Evolutionary conservation across 2,888 invertebrate genomes (phyloP).

Genomic region (Dysmachus trigonus): DNA sequence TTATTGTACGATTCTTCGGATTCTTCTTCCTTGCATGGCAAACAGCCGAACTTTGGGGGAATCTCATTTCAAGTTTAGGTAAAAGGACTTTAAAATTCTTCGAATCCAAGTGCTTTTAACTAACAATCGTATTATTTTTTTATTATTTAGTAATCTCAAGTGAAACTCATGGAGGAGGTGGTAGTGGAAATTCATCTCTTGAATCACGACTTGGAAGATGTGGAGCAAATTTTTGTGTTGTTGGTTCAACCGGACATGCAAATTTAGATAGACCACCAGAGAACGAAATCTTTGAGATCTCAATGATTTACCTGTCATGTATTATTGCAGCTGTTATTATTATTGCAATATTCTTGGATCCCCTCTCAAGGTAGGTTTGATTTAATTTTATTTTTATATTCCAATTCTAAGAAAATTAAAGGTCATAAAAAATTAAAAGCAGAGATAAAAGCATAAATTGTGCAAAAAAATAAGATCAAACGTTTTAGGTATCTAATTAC

Average conservation of each 20-base stretch:
- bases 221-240: slow-evolving; percentile 84
- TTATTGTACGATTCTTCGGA: slow-evolving; percentile 96
- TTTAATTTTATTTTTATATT: too few species aligned
- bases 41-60: slow-evolving; percentile 95
- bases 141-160: slow-evolving; percentile 60
- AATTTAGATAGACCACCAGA: slow-evolving; percentile 84
- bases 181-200: slow-evolving; percentile 62
- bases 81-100: slow-evolving; percentile 24
- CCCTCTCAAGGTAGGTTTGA: slow-evolving; percentile 77
- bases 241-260: slow-evolving; percentile 75
- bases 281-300: slow-evolving; percentile 87
- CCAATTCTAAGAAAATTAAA: too few species aligned
- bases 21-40: slow-evolving; percentile 99
- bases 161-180: slow-evolving; percentile 73
- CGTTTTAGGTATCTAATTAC: too few species aligned
- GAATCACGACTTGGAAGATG: slow-evolving; percentile 71
- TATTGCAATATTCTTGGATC: slow-evolving; percentile 88
- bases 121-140: background rate
- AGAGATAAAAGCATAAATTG: background rate
- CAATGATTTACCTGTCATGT: slow-evolving; percentile 88
- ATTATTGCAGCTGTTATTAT: slow-evolving; percentile 86
- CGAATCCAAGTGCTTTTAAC: background rate
- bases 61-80: slow-evolving; percentile 88
- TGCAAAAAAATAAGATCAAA: background rate
- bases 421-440: too few species aligned